A percentile compares a stretch with the other conserved stretches of the same genome.
These are phyloP conservation scores for Mormyrops boulengeri DNA, from an alignment of 2,797 vertebrate genomes.

Conservation along the genomic window DNA sequence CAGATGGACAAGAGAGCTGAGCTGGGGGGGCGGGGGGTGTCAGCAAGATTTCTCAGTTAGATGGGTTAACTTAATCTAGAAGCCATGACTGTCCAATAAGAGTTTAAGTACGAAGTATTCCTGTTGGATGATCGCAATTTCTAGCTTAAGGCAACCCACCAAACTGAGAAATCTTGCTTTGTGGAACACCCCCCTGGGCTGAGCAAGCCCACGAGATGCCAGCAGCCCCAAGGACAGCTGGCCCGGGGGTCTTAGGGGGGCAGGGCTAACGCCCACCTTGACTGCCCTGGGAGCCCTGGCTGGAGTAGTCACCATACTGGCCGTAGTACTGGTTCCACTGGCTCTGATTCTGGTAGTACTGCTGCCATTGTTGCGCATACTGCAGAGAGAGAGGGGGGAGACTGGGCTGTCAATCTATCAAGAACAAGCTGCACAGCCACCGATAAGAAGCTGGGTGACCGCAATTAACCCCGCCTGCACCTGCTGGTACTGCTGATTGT, in stretches of 20 bases:
- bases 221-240: not conserved
- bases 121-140: not conserved
- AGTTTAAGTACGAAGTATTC: not conserved
- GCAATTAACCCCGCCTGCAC: slow-evolving; percentile 45
- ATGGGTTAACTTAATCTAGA: not conserved
- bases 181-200: not conserved
- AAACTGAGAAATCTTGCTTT: not conserved
- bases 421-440: not conserved
- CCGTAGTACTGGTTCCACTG: slow-evolving; percentile 90
- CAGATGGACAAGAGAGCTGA: not conserved
- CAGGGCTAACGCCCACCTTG: slow-evolving; percentile 47
- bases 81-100: not conserved
- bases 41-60: not conserved
- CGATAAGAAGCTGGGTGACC: not conserved
- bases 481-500: slow-evolving; percentile 85
- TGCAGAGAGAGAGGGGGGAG: slow-evolving; percentile 37
- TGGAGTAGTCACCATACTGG: slow-evolving; percentile 69
- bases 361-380: slow-evolving; percentile 89
- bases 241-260: not conserved
- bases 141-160: not conserved
- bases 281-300: slow-evolving; percentile 42
- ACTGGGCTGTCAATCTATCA: not conserved
- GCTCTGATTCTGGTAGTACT: slow-evolving; percentile 90
- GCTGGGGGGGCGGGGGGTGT: not conserved
- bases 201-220: not conserved